phyloP scores from a whole-genome alignment of 2,113 vertebrate genomes.

The Galbula dea region DNA sequence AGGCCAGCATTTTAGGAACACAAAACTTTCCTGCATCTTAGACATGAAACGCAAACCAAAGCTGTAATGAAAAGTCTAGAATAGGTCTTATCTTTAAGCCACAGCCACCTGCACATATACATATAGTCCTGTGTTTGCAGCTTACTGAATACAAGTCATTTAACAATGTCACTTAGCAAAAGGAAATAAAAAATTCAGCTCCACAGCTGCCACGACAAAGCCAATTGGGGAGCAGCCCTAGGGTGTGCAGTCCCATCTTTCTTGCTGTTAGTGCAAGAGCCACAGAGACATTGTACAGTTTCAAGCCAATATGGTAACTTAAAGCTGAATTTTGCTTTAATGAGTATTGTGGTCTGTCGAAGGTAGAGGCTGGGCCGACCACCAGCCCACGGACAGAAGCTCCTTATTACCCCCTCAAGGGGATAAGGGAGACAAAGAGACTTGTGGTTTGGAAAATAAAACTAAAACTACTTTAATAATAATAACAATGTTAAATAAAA shows the following conservation, averaged over 20 bases:
- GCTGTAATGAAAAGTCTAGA: not conserved
- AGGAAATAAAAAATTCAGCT: not conserved
- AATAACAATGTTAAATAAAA: too few species aligned
- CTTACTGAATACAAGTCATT: not conserved
- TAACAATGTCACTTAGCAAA: not conserved
- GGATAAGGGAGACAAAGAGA: too few species aligned
- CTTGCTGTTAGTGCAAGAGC: not conserved
- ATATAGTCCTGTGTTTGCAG: not conserved
- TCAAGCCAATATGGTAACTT: not conserved
- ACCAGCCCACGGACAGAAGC: too few species aligned
- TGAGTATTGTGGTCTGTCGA: not conserved
- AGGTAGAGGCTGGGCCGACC: too few species aligned
- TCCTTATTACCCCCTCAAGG: too few species aligned
- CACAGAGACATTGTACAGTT: not conserved
- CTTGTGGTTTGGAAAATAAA: too few species aligned
- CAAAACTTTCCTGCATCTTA: not conserved
- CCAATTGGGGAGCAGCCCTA: not conserved
- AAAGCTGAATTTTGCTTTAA: not conserved
- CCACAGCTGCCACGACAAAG: not conserved
- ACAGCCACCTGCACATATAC: not conserved
- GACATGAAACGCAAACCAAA: not conserved
- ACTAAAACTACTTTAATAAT: too few species aligned
- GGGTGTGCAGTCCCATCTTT: not conserved
- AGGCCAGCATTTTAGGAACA: not conserved
- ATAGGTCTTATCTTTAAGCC: not conserved